phyloP scores from a whole-genome alignment of 2,888 invertebrate species.

The Epinotia demarniana region DNA sequence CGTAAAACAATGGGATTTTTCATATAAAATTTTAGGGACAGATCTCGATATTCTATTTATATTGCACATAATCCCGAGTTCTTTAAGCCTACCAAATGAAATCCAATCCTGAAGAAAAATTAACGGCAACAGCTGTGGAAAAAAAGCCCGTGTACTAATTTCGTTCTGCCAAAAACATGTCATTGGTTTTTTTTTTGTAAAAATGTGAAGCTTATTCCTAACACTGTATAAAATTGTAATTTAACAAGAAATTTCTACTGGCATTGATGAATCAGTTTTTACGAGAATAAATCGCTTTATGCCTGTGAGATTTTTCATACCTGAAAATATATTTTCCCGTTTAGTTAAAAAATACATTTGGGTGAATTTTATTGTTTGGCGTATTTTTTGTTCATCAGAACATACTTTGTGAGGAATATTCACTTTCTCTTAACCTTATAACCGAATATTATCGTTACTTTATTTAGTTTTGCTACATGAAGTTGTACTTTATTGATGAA shows the following conservation, averaged over 20 bases:
- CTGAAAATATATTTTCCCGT: slow-evolving; percentile 20
- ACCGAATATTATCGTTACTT: background rate
- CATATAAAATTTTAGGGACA: too few relatives aligned
- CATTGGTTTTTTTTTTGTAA: too few relatives aligned
- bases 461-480: background rate
- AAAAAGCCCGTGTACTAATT: too few relatives aligned
- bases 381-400: slow-evolving; percentile 16
- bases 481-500: too few relatives aligned
- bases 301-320: slow-evolving; percentile 9
- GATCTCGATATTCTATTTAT: too few relatives aligned
- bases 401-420: slow-evolving; percentile 12
- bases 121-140: too few relatives aligned
- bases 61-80: too few relatives aligned
- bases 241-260: background rate
- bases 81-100: too few relatives aligned
- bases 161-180: too few relatives aligned
- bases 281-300: slow-evolving; percentile 4
- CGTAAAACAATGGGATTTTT: too few relatives aligned
- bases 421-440: slow-evolving; percentile 2
- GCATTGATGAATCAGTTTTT: slow-evolving; percentile 7
- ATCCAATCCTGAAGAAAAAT: too few relatives aligned
- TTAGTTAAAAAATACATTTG: slow-evolving; percentile 30
- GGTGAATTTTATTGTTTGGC: slow-evolving; percentile 20
- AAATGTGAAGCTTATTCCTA: background rate
- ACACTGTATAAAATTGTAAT: background rate